These are phyloP conservation scores for Bettongia penicillata DNA, from an alignment of 2,113 vertebrate genomes.

Conservation along the genomic window DNA sequence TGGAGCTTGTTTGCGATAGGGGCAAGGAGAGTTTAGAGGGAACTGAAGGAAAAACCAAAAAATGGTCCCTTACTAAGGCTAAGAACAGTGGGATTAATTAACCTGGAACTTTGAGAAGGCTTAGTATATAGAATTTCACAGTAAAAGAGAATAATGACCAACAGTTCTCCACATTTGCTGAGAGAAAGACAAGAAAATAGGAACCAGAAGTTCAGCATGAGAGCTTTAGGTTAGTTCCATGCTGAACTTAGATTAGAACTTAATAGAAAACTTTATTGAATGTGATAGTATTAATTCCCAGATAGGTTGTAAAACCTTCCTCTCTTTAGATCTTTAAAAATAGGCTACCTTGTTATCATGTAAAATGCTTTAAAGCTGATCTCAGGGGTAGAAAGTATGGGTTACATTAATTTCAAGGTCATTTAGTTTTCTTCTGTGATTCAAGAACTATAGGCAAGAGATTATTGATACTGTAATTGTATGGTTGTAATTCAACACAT, in stretches of 20 bases:
- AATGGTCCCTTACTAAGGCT: too few species aligned
- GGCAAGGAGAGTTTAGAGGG: background rate
- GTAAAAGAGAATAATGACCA: constrained; percentile 1
- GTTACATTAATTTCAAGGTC: background rate
- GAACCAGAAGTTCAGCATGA: background rate
- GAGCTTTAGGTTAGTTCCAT: constrained; percentile 40
- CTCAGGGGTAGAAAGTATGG: constrained; percentile 26
- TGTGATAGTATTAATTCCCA: constrained; percentile 46
- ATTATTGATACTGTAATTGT: background rate
- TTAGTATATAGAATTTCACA: constrained; percentile 13
- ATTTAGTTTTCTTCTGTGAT: constrained; percentile 5
- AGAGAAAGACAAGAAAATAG: constrained; percentile 48
- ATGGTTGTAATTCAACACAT: constrained; percentile 10
- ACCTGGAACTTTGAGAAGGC: background rate
- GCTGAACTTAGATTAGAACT: background rate
- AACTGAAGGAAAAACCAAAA: background rate
- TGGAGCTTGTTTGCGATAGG: background rate
- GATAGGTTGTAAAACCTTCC: constrained; percentile 42
- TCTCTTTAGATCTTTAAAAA: constrained; percentile 56
- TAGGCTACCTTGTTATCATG: constrained; percentile 55
- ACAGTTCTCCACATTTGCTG: background rate
- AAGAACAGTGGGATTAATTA: too few species aligned
- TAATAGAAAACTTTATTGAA: constrained; percentile 33
- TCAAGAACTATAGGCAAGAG: background rate
- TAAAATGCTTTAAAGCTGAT: constrained; percentile 49